Evolutionary conservation across 2,113 vertebrate genomes (phyloP).

Genomic region (Cheirogaleus medius): DNA sequence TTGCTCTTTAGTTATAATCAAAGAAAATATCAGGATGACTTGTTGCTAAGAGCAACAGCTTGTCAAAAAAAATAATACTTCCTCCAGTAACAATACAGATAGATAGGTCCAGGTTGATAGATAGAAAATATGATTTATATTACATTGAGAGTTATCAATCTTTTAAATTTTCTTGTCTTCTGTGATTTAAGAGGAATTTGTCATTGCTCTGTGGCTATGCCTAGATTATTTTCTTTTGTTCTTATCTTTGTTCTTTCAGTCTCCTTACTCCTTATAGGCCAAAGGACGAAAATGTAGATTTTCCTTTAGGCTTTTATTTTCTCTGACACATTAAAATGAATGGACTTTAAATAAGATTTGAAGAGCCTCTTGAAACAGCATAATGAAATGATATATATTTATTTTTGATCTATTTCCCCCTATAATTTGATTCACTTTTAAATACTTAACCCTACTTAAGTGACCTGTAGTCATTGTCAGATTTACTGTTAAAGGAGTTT

Average conservation of each 20-base stretch:
- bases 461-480: background rate
- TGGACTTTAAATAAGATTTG: background rate
- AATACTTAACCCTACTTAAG: constrained; percentile 11
- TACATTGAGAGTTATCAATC: constrained; percentile 60
- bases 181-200: constrained; percentile 60
- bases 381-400: background rate
- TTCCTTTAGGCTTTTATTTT: background rate
- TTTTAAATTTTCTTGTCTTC: constrained; percentile 78
- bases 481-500: background rate
- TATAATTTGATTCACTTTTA: constrained; percentile 15
- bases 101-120: constrained; percentile 60
- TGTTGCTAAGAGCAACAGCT: constrained; percentile 80
- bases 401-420: background rate
- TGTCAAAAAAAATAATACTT: constrained; percentile 69
- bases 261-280: background rate
- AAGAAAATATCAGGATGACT: constrained; percentile 76
- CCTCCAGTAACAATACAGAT: constrained; percentile 55
- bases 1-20: constrained; percentile 79
- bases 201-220: constrained; percentile 39
- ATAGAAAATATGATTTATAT: constrained; percentile 73
- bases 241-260: constrained; percentile 11
- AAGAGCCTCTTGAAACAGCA: background rate
- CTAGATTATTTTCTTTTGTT: constrained; percentile 21
- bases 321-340: constrained; percentile 26
- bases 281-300: constrained; percentile 2